Percentiles rank a stretch among this genome's conserved stretches.
phyloP scores from a whole-genome alignment of 2,113 vertebrate species.

The Glaucomys volans region DNA sequence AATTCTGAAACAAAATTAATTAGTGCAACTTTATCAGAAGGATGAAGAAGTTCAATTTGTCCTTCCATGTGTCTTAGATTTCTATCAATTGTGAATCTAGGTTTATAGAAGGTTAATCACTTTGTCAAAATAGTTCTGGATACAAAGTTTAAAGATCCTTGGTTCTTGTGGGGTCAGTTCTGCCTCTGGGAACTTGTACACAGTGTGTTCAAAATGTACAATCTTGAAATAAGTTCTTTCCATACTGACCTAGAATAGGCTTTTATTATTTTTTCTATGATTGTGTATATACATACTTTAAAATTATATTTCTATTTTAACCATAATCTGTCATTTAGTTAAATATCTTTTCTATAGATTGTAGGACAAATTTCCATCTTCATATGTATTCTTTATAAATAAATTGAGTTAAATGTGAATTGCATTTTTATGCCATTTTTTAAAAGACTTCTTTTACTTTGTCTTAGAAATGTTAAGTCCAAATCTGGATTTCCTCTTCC shows the following conservation, averaged over 20 bases:
- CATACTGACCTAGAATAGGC: not conserved
- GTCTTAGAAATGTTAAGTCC: not conserved
- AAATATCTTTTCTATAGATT: not conserved
- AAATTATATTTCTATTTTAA: conserved; percentile 8
- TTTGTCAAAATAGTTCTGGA: not conserved
- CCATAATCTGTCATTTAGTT: not conserved
- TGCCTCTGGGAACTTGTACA: not conserved
- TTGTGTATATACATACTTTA: not conserved
- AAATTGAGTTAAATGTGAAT: not conserved
- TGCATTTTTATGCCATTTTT: not conserved
- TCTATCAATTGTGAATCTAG: not conserved
- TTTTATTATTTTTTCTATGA: not conserved
- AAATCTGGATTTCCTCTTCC: not conserved
- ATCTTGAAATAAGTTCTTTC: not conserved
- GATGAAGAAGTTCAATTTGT: not conserved
- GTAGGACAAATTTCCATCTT: not conserved
- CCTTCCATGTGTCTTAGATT: not conserved
- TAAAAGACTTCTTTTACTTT: not conserved
- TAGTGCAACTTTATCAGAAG: not conserved
- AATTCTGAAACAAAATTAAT: conserved; percentile 15
- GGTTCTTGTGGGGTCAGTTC: accelerated
- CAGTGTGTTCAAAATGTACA: not conserved
- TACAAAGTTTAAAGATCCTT: not conserved
- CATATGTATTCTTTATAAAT: conserved; percentile 30
- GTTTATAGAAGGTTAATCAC: not conserved